Conservation (phyloP, 53 echinoderm and acorn worm species). For the Glandiceps talaboti region DNA sequence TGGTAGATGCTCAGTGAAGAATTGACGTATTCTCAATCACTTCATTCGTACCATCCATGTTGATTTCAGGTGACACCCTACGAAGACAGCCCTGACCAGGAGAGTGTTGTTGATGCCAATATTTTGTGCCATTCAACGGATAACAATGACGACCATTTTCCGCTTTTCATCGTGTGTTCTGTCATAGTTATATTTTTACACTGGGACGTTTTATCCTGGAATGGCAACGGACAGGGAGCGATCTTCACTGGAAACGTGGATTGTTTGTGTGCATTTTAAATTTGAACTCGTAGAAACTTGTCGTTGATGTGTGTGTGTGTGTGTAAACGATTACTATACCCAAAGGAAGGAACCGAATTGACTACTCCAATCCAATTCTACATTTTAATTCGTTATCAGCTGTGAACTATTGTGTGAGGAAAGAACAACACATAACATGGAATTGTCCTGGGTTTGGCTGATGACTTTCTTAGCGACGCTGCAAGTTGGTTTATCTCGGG, state of each 20-base stretch:
- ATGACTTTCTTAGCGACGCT: not conserved
- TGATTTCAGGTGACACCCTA: not conserved
- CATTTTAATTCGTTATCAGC: too few relatives aligned
- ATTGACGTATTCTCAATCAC: not conserved
- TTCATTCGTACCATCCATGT: not conserved
- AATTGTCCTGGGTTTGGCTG: not conserved
- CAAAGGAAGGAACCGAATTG: too few relatives aligned
- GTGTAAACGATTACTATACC: too few relatives aligned
- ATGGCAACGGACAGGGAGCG: not conserved
- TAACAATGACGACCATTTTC: not conserved
- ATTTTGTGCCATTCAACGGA: not conserved
- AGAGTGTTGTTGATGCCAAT: not conserved
- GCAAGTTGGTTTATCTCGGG: not conserved
- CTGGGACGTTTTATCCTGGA: not conserved
- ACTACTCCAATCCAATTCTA: too few relatives aligned
- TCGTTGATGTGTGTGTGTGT: not conserved
- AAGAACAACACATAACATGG: too few relatives aligned
- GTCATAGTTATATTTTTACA: too few relatives aligned
- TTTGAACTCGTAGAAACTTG: not conserved
- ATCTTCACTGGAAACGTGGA: not conserved
- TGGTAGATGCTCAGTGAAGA: too few relatives aligned
- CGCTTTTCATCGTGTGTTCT: too few relatives aligned
- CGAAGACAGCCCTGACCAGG: not conserved
- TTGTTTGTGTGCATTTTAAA: not conserved
- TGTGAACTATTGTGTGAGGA: too few relatives aligned